Percentiles rank a stretch among this genome's conserved stretches.
These are phyloP conservation scores for Eucriotettix oculatus DNA, from an alignment of 2,888 invertebrate genomes.

Conservation along the genomic window DNA sequence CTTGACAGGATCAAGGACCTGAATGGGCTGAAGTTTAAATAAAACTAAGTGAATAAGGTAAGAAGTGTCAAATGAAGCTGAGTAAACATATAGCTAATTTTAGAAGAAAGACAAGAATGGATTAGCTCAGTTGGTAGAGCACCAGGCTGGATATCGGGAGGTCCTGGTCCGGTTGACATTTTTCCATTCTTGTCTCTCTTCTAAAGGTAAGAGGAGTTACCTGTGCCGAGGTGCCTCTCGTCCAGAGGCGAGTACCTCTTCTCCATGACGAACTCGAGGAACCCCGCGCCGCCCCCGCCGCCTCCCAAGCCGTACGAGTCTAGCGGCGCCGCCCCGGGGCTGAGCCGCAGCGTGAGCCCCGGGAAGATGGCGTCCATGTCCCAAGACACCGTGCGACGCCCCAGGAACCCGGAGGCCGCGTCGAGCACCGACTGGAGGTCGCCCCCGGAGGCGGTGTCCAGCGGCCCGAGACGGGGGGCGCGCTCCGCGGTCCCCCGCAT, in stretches of 20 bases:
- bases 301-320: conserved; percentile 34
- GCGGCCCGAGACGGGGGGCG: not conserved
- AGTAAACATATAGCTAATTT: no score
- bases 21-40: no score
- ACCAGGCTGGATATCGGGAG: no score
- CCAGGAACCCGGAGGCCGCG: conserved; percentile 48
- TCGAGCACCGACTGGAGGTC: conserved; percentile 44
- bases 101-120: no score
- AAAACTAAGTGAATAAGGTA: no score
- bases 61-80: no score
- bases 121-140: no score
- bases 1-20: no score
- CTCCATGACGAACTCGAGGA: conserved; percentile 59
- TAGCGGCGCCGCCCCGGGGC: conserved; percentile 34
- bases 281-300: conserved; percentile 25
- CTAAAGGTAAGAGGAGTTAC: no score
- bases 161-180: no score
- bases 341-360: conserved; percentile 55
- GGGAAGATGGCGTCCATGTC: conserved; percentile 56
- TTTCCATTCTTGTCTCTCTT: no score
- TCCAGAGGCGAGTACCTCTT: conserved; percentile 31
- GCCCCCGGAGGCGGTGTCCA: not conserved
- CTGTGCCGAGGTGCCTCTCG: conserved; percentile 43
- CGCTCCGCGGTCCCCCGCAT: conserved; percentile 34
- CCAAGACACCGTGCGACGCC: conserved; percentile 56